Evolutionary conservation across 2,113 vertebrate species (phyloP), one percentile per base, ranked within the genome.

Genomic region (Sardina pilchardus): DNA sequence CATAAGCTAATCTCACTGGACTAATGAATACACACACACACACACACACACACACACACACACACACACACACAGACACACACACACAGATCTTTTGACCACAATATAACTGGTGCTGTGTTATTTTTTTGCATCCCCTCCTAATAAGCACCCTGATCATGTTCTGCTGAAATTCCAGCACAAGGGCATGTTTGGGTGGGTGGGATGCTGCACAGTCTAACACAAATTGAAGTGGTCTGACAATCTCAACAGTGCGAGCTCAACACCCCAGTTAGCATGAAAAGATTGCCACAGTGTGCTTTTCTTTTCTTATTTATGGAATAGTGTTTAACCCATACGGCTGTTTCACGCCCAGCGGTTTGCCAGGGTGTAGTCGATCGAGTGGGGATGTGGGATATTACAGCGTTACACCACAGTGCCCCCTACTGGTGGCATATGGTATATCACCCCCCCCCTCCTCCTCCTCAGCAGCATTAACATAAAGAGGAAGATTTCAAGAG

Each of bases 371-470:
- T 59, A 24, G 36, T 30, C 75, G 67, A 30, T 7, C 1, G 63
- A 71, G 24, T n/a, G 26, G 63, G 63, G n/a, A 7, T 2, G 16
- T 56, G 26, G 6, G n/a, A 78, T 19, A n/a, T 4, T 39, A 26
- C 47, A 42, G 3, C 39, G 78, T 21, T 47, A 71, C 30, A 48
- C 87, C 78, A 82, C 82, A 83, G 71, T 88, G 87, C 82, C 75
- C 84, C 82, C 87, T 88, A 42, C 43, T 39, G 87, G 48, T 48
- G 71, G 39, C 63, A 56, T 5, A 67, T 16, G 53, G 42, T 45
- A 81, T 12, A 43, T 39, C n/a, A n/a, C n/a, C n/a, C n/a, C n/a
- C n/a, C n/a, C n/a, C n/a, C n/a, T n/a, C n/a, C n/a, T n/a, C 67
- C 85, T 4, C 42, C 14, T 30, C 26, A 34, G 8, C 36, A 34